Conservation (phyloP, 2,113 vertebrate species). For the Dascyllus trimaculatus region DNA sequence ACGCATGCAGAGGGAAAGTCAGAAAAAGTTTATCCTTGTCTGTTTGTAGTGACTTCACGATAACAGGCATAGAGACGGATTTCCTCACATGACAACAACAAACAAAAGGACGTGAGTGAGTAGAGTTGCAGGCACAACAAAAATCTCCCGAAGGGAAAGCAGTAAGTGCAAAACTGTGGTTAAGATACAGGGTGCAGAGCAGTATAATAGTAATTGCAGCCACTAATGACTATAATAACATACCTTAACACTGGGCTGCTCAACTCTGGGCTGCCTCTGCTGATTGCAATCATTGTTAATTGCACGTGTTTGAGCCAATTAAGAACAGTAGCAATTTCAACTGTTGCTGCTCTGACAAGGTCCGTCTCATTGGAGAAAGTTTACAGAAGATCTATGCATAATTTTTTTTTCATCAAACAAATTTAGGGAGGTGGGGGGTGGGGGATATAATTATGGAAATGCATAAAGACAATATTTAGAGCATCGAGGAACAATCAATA, state of each 20-base stretch:
- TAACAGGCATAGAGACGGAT: conserved; percentile 33
- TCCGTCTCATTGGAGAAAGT: conserved; percentile 45
- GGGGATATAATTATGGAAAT: conserved; percentile 41
- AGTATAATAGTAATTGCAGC: conserved; percentile 77
- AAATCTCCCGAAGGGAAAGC: conserved; percentile 27
- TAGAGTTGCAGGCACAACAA: conserved; percentile 41
- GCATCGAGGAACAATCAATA: conserved; percentile 26
- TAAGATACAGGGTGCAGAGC: conserved; percentile 68
- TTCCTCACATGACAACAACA: conserved; percentile 43
- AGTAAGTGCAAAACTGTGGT: conserved; percentile 32
- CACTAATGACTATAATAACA: conserved; percentile 84
- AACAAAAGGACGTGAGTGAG: conserved; percentile 37
- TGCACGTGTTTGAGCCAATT: conserved; percentile 79
- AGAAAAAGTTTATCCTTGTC: conserved; percentile 55
- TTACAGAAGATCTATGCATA: conserved; percentile 22
- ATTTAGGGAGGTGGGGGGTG: too few relatives aligned
- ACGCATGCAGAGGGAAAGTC: conserved; percentile 21
- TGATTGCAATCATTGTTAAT: conserved; percentile 87
- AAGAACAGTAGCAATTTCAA: conserved; percentile 72
- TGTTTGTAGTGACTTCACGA: conserved; percentile 49
- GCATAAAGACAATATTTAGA: conserved; percentile 20
- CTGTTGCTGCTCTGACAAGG: conserved; percentile 59
- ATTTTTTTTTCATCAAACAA: conserved; percentile 19
- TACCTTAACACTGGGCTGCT: conserved; percentile 80
- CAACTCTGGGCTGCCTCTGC: conserved; percentile 74